Base-by-base conservation (phyloP, 2,888 invertebrate genomes). In the Drosophila leonis region DNA sequence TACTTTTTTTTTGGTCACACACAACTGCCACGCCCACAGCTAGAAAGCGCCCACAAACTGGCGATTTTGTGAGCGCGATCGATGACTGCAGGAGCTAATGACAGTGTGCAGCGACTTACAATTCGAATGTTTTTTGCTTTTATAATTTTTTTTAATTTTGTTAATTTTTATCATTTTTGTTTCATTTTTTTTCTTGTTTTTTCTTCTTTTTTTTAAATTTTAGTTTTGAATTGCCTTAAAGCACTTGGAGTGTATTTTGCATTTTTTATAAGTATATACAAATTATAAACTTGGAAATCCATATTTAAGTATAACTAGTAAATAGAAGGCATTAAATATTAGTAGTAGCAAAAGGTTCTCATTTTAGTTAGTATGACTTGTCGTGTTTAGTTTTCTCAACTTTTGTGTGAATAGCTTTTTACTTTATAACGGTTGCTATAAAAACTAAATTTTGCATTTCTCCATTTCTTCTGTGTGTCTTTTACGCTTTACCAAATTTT, bases 21-120 rank as follows among this genome's bases (percentile, higher is more conserved):
- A 41, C 55, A 35, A 52, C 65, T 51, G 54, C 24, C 78, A 65
- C 52, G 51, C 44, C 68, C 60, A 60, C 33, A 56, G 48, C 63
- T 18, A 37, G 48, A 62, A 29, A 56, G 41, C 65, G 69, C 65
- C 75, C 82, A 78, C 89, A 86, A 92, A 93, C 92, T 92, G 92
- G 92, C 92, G 92, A 92, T 92, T 92, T 92, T 74, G 82, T 80
- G 80, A 66, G 63, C 62, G 64, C 61, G 60, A 75, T 64, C 67
- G 67, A 55, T 12, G 44, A 18, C 49, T 42, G 59, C 20, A 39
- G 27, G 20, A 44, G 31, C 27, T 12, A 41, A 24, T 39, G 37
- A 29, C 56, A 48, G 31, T 13, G 20, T 9, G 37, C 13, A 44
- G 29, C 76, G 77, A 69, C 69, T 64, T 68, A 75, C 80, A 90